phyloP scores from a whole-genome alignment of 1,140 invertebrate species.

The Chymomyza costata region DNA sequence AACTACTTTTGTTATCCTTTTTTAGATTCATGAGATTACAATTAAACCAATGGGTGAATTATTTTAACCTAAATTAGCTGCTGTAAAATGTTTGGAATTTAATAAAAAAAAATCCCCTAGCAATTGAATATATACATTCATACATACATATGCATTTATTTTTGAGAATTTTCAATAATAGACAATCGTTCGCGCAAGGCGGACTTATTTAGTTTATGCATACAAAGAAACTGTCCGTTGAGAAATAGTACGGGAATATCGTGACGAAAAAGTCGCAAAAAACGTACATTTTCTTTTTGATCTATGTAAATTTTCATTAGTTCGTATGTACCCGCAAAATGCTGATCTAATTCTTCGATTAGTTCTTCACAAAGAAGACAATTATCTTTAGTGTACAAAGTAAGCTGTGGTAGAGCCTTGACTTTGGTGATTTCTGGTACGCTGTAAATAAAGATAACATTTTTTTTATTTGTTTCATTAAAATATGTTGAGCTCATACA shows the following conservation, averaged over 20 bases:
- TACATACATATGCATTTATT: neutral
- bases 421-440: slow-evolving; percentile 9
- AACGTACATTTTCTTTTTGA: slow-evolving; percentile 82
- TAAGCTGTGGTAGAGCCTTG: slow-evolving; percentile 77
- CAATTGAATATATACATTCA: no score
- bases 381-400: slow-evolving; percentile 87
- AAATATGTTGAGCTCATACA: neutral
- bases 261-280: slow-evolving; percentile 84
- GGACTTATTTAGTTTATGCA: slow-evolving; percentile 82
- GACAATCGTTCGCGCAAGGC: slow-evolving; percentile 77
- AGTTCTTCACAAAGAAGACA: slow-evolving; percentile 89
- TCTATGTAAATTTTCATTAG: slow-evolving; percentile 87
- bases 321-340: slow-evolving; percentile 78
- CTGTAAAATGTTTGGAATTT: neutral
- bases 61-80: slow-evolving; percentile 34
- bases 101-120: no score
- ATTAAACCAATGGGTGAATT: slow-evolving; percentile 74
- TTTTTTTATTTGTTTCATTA: neutral
- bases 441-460: slow-evolving; percentile 20
- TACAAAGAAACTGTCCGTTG: slow-evolving; percentile 88
- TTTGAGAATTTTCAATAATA: neutral
- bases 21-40: slow-evolving; percentile 75
- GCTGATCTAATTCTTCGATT: slow-evolving; percentile 80
- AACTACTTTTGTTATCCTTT: slow-evolving; percentile 6
- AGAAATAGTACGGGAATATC: slow-evolving; percentile 93